phyloP scores from a whole-genome alignment of 2,888 invertebrate species.

The Acanthosepion lycidas region DNA sequence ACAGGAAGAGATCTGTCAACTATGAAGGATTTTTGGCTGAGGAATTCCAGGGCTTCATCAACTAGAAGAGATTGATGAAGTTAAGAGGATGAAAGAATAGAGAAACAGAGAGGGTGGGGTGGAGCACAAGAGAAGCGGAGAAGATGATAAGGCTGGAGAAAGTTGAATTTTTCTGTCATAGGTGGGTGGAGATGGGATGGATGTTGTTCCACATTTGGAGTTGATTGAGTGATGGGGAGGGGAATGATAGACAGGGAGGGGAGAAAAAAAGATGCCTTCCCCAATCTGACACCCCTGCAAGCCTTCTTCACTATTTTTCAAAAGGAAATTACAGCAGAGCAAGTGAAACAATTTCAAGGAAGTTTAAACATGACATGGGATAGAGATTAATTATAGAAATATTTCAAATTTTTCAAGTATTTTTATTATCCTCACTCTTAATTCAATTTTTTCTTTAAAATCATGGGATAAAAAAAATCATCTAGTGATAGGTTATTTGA shows the following conservation, averaged over 20 bases:
- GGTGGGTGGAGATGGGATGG: neutral
- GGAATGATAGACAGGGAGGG: neutral
- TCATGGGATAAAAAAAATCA: neutral
- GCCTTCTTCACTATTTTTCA: neutral
- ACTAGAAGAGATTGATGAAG: constrained; percentile 11
- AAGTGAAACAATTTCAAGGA: constrained; percentile 1
- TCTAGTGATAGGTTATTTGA: neutral
- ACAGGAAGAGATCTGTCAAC: constrained; percentile 33
- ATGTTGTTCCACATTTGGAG: neutral
- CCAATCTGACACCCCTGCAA: neutral
- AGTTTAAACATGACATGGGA: neutral
- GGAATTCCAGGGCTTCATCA: constrained; percentile 36
- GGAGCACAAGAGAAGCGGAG: neutral
- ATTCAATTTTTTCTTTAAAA: neutral
- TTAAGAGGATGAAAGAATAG: neutral
- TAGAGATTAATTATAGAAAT: constrained; percentile 1
- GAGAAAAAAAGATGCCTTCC: neutral
- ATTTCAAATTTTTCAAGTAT: constrained; percentile 6
- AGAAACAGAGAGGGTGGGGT: neutral
- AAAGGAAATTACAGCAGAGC: neutral
- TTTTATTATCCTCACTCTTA: neutral
- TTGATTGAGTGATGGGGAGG: neutral
- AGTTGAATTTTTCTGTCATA: neutral
- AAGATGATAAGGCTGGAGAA: neutral
- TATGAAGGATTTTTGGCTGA: constrained; percentile 24